phyloP scores from a whole-genome alignment of 2,888 invertebrate species.

The Dorcus hopei region DNA sequence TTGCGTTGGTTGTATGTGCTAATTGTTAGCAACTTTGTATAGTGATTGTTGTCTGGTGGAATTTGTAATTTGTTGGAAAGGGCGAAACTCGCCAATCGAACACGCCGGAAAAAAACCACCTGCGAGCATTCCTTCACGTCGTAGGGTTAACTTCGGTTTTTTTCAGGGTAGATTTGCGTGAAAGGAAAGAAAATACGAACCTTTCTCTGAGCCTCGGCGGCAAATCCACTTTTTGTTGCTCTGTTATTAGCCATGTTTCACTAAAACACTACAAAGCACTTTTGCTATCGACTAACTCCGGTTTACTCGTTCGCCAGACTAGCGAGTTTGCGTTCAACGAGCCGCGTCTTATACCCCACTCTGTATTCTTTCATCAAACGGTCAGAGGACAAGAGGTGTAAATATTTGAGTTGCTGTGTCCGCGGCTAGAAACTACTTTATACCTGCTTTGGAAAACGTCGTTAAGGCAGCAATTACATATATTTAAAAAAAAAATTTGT shows the following conservation, averaged over 20 bases:
- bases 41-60: background rate
- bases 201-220: slow-evolving; percentile 93
- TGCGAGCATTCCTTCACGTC: background rate
- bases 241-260: slow-evolving; percentile 72
- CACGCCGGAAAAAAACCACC: slow-evolving; percentile 2
- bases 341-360: slow-evolving; percentile 4
- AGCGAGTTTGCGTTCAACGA: slow-evolving; percentile 7
- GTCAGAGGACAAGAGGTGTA: background rate
- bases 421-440: too few relatives aligned
- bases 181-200: slow-evolving; percentile 55
- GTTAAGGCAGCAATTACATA: too few relatives aligned
- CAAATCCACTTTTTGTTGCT: slow-evolving; percentile 90
- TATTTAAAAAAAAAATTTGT: too few relatives aligned
- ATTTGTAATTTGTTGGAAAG: background rate
- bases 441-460: too few relatives aligned
- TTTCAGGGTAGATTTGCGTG: background rate
- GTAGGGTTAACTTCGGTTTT: background rate
- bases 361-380: background rate
- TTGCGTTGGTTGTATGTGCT: too few relatives aligned
- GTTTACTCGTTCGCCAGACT: slow-evolving; percentile 21
- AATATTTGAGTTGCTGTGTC: background rate
- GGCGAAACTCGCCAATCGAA: background rate
- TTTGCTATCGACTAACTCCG: slow-evolving; percentile 19
- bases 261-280: slow-evolving; percentile 15
- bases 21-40: too few relatives aligned